Evolutionary conservation across 1,140 invertebrate species (phyloP), one percentile per base, ranked within the genome.

Genomic region (Drosophila orosa): DNA sequence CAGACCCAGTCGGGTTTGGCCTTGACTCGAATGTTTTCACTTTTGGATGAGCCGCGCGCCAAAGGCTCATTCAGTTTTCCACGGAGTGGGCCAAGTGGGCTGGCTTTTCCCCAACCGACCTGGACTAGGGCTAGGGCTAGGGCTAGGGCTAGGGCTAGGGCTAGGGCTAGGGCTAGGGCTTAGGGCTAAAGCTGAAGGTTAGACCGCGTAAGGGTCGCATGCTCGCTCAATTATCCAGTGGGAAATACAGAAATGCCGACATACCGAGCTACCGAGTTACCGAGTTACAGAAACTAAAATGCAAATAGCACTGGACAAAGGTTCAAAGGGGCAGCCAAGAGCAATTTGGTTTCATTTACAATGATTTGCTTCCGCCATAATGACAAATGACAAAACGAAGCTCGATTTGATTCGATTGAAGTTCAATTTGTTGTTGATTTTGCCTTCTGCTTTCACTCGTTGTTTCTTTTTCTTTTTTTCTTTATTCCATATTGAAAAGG

Each of bases 321-420:
- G 57, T 17, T 31, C 31, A 22, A 33, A 29, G 3, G 74, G 48
- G 48, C 17, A 31, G 27, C 29, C 29, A 54, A 56, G 45, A 55
- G 62, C 77, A 80, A 85, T 78, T 85, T 63, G 65, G 65, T 54
- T 73, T 77, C 78, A 86, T 87, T 86, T 86, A 72, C 74, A 75
- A 78, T 77, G 67, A 84, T 80, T 85, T 80, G 55, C 62, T 72
- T 44, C 58, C 62, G 31, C 39, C 73, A 58, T 61, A 68, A 48
- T 68, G 63, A 68, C 66, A 79, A 79, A 61, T 45, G 31, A 52
- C 44, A 44, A 40, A 42, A 33, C 19, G 25, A 40, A 37, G 35
- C 25, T 17, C 25, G 35, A 22, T 66, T 68, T n/a, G 29, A 35
- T 71, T 66, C 56, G 63, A 78, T 57, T 73, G 48, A 74, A 74